Conservation (phyloP, 2,113 vertebrate genomes). For the Rhynchomys soricoides region DNA sequence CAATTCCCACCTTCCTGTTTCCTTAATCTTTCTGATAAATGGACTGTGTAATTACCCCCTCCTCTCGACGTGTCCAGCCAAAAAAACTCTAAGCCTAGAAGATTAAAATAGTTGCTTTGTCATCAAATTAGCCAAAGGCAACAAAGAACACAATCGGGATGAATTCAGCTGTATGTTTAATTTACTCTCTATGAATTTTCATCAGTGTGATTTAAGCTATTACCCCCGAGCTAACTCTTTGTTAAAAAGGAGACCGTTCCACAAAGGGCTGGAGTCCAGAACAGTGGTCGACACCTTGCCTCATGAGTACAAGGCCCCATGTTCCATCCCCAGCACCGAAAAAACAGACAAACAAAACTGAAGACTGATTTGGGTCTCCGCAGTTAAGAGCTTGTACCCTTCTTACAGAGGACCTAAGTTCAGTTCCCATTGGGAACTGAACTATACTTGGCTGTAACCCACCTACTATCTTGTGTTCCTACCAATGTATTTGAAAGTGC, state of each 20-base stretch:
- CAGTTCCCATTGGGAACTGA: background rate
- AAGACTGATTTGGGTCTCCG: background rate
- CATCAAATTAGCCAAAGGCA: slow-evolving; percentile 28
- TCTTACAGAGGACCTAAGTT: background rate
- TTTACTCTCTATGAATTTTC: slow-evolving; percentile 68
- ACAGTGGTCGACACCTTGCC: background rate
- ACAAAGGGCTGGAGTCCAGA: too few relatives aligned
- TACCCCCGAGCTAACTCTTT: slow-evolving; percentile 60
- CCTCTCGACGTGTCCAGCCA: background rate
- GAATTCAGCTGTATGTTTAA: slow-evolving; percentile 57
- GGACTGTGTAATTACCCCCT: slow-evolving; percentile 29
- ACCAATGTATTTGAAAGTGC: background rate
- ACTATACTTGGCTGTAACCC: background rate
- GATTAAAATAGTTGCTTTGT: slow-evolving; percentile 48
- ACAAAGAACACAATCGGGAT: slow-evolving; percentile 5
- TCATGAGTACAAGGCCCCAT: background rate
- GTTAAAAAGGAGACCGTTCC: slow-evolving; percentile 41
- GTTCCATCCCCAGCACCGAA: background rate
- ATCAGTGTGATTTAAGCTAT: slow-evolving; percentile 37
- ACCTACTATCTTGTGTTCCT: background rate
- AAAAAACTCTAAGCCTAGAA: slow-evolving; percentile 43
- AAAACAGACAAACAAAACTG: background rate
- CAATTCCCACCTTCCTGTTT: background rate
- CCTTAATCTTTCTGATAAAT: slow-evolving; percentile 64
- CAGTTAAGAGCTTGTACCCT: background rate